Base-by-base conservation (phyloP, 1,140 invertebrate species). In the Musca domestica region DNA sequence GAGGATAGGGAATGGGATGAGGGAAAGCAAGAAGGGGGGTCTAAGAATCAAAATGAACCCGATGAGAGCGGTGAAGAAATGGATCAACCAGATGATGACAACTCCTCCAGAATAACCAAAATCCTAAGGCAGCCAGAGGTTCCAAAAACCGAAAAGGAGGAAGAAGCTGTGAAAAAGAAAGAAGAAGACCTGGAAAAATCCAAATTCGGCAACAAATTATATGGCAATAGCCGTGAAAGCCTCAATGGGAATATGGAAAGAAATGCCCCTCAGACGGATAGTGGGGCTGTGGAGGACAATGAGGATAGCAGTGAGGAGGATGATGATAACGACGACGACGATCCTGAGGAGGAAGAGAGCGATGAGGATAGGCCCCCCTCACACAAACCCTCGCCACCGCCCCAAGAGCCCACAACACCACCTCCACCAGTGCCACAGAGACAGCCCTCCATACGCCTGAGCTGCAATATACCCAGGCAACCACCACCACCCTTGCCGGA, bases 301-400 rank as follows among this genome's bases (percentile, higher is more conserved):
- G 52, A 67, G 6, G 66, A 58, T 3, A 27, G 20, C 17, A 27
- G 56, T 6, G 51, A 56, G 3, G 12, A 34, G 12, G 66, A 49
- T 46, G 71, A 54, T 20, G 7, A 56, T 23, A 14, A 22, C 9
- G 27, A 22, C 9, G 27, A 20, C 0, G 67, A 54, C 15, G 15
- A 20, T 46, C 58, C 65, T 19, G 63, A 65, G 12, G 67, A 69
- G 30, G 68, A 66, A 0, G 47, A 51, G 3, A 22, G 51, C 7
- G 48, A 66, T 20, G 56, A 61, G 25, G 52, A 47, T 65, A 49
- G 66, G 5, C 69, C 69, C 47, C 69, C 69, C 5, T 70, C 72
- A 75, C 78, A 66, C 74, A 72, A 54, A 71, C 74, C 67, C 46
- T 76, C 66, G 74, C 74, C 70, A 72, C 70, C 66, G 77, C 78